phyloP scores from a whole-genome alignment of 2,113 vertebrate genomes.

The Festucalex cinctus region DNA sequence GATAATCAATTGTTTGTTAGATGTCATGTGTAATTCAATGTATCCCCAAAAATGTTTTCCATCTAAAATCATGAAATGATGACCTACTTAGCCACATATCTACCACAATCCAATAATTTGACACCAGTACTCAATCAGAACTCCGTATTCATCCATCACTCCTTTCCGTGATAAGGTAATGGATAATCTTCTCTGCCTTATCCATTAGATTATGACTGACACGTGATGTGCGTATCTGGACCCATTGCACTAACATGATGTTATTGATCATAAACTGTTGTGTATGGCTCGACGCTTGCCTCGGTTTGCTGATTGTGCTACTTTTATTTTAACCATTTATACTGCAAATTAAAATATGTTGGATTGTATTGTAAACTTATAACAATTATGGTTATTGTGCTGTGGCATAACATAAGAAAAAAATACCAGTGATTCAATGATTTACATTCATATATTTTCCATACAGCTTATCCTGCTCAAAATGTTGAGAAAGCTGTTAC shows the following conservation, averaged over 20 bases:
- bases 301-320: not conserved
- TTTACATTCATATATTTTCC: too few relatives aligned
- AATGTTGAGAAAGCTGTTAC: too few relatives aligned
- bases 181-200: constrained; percentile 30
- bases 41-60: not conserved
- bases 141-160: constrained; percentile 17
- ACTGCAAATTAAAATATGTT: not conserved
- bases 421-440: too few relatives aligned
- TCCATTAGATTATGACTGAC: constrained; percentile 38
- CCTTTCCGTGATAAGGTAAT: constrained; percentile 12
- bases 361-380: not conserved
- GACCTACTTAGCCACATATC: not conserved
- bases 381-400: not conserved
- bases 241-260: not conserved
- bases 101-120: not conserved
- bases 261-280: constrained; percentile 8
- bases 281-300: not conserved
- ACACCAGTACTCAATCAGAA: not conserved
- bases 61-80: too few relatives aligned
- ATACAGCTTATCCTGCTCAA: too few relatives aligned
- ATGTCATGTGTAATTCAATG: not conserved
- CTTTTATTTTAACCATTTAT: not conserved
- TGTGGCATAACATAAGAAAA: not conserved
- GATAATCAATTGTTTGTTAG: not conserved
- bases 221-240: constrained; percentile 22